phyloP scores from a whole-genome alignment of 2,888 invertebrate species.

The Drosophila ustulata region DNA sequence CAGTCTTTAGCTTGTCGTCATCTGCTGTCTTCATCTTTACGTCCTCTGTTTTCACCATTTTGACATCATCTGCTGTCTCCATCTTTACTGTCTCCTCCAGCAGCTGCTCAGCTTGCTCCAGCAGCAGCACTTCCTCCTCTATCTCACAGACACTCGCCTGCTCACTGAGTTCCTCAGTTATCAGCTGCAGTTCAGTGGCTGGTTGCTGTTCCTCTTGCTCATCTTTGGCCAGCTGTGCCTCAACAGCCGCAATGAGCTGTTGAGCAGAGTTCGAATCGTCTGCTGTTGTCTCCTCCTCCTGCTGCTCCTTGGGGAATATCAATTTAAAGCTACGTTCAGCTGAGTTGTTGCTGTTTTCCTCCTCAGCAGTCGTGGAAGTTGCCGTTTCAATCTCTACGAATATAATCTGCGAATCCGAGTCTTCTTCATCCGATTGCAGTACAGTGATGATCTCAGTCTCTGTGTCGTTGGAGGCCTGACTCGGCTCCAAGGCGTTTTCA shows the following conservation, averaged over 20 bases:
- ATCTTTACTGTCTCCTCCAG: not conserved
- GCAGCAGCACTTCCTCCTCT: constrained; percentile 4
- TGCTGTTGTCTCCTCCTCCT: not conserved
- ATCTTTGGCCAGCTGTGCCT: constrained; percentile 9
- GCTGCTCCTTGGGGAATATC: constrained; percentile 29
- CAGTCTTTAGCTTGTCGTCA: not conserved
- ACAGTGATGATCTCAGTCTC: constrained; percentile 43
- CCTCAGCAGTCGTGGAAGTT: not conserved
- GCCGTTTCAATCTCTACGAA: constrained; percentile 44
- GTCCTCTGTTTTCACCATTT: not conserved
- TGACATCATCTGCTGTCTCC: not conserved
- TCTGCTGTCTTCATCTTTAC: not conserved
- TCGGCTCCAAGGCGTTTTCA: constrained; percentile 12
- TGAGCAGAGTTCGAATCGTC: not conserved
- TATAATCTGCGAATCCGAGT: constrained; percentile 51
- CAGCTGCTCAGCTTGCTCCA: not conserved
- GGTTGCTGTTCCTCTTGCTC: not conserved
- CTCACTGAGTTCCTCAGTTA: not conserved
- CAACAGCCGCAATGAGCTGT: constrained; percentile 13
- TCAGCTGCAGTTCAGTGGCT: not conserved
- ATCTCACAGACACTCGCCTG: not conserved
- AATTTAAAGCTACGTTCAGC: constrained; percentile 29
- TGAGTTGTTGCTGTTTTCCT: not conserved
- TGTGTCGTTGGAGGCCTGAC: constrained; percentile 7
- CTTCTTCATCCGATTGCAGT: constrained; percentile 33